Base-by-base conservation (phyloP, 2,888 invertebrate species). In the Lepetodrilus schrolli region DNA sequence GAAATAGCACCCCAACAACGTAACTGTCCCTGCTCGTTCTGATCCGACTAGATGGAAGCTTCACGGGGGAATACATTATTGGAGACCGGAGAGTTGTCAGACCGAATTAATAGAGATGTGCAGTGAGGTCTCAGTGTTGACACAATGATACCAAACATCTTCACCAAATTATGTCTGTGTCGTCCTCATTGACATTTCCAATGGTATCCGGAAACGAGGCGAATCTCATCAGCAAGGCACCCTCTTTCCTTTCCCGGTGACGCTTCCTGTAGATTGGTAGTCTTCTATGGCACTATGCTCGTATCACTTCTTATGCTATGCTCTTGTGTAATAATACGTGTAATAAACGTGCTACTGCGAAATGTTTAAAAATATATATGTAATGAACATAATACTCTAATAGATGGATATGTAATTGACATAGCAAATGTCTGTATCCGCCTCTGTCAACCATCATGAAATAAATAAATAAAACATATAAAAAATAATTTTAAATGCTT, bases 1-100 rank as follows among this genome's bases (percentile, higher is more conserved):
- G 58, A 58, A 58, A 21, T 58, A 34, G 58, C 58, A 17, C 58
- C 58, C 58, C 34, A 26, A 30, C 26, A 7, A n/a, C 34, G 58
- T 58, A 58, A 58, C 30, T 17, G 34, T 10, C 58, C 17, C 58
- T 58, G 17, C 34, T 58, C 34, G 34, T 34, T n/a, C 58, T 30
- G n/a, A 26, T 17, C 58, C 30, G 58, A 34, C 13, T 58, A 26
- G 30, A 17, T 7, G 58, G 34, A 30, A 26, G 30, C 17, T 30
- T 30, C 30, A 17, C 30, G 30, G 58, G 26, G 30, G 30, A 58
- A 58, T 30, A 58, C 34, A 58, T 58, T 34, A 30, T 10, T 17
- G 26, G 17, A 30, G 58, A 58, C 58, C 17, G 34, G 10, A 13
- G 34, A 34, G 58, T 58, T 58, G 58, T 58, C 58, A 58, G 3